Evolutionary conservation across 2,113 vertebrate genomes (phyloP), one percentile per base, ranked within the genome.

Genomic region (Halichoeres trimaculatus): DNA sequence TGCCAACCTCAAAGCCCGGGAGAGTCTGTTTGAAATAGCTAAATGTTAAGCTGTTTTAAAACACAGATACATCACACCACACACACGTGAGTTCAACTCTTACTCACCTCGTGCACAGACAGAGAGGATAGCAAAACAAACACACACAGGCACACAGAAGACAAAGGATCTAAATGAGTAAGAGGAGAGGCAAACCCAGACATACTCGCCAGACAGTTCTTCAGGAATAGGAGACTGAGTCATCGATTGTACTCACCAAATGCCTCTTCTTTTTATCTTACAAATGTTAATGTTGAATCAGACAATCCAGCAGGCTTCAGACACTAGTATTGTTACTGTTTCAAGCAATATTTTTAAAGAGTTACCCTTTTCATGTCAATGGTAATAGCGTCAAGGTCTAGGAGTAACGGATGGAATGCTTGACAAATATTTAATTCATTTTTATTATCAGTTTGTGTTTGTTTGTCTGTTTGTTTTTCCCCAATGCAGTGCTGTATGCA

Each of bases 21-120:
- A 85, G 59, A 80, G 69, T 84, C 24, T 12, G n/a, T 67, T 83
- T 70, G 77, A 78, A 74, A 88, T 55, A 70, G 81, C 63, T 87
- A 91, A 90, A 91, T 92, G 84, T 74, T 82, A 80, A 56, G 67
- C 51, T 26, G 74, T 50, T 68, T 80, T 61, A 38, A 67, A 60
- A 63, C 45, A 40, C 30, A 62, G 12, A 43, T 43, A 14, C 61
- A 26, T 54, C 40, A 57, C 71, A 34, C 52, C 43, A 54, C 43
- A 38, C 10, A 36, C 62, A 78, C 13, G 12, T 52, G 40, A 81
- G 62, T 4, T 20, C 47, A 68, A 36, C 24, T 17, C 17, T 65
- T 50, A 69, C 64, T 76, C 64, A 70, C 63, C 53, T 66, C 41
- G 19, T 53, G 51, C 53, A 54, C 36, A 17, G 34, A 26, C 6